Conservation (phyloP, 2,888 invertebrate genomes). For the Dione vanillae region DNA sequence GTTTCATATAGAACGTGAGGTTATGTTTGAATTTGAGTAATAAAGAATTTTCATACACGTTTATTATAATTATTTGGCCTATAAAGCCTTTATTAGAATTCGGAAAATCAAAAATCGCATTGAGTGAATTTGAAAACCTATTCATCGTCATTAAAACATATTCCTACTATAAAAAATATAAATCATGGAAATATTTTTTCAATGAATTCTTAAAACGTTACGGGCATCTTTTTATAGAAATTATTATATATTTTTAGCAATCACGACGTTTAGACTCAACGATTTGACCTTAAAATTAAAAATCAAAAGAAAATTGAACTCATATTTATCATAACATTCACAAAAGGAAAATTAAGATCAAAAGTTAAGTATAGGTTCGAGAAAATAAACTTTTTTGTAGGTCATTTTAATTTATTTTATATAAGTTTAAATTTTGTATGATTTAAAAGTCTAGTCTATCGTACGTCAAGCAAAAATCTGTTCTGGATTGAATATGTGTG, state of each 20-base stretch:
- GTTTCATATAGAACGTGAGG: slow-evolving; percentile 21
- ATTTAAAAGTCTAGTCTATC: background rate
- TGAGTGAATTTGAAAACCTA: background rate
- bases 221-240: no score
- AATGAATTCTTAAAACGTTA: no score
- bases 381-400: background rate
- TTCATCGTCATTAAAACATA: background rate
- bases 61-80: slow-evolving; percentile 18
- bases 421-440: background rate
- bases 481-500: background rate
- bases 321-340: no score
- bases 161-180: no score
- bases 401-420: background rate
- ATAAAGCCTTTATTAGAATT: background rate
- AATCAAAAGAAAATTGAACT: no score
- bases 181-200: no score
- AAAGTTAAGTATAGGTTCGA: background rate
- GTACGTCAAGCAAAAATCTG: background rate
- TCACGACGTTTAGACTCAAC: no score
- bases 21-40: slow-evolving; percentile 20
- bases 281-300: no score
- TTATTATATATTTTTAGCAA: no score
- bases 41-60: slow-evolving; percentile 17
- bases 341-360: no score
- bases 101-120: background rate